These are phyloP conservation scores for Carposina sasakii DNA, from an alignment of 1,140 invertebrate species.

Conservation along the genomic window DNA sequence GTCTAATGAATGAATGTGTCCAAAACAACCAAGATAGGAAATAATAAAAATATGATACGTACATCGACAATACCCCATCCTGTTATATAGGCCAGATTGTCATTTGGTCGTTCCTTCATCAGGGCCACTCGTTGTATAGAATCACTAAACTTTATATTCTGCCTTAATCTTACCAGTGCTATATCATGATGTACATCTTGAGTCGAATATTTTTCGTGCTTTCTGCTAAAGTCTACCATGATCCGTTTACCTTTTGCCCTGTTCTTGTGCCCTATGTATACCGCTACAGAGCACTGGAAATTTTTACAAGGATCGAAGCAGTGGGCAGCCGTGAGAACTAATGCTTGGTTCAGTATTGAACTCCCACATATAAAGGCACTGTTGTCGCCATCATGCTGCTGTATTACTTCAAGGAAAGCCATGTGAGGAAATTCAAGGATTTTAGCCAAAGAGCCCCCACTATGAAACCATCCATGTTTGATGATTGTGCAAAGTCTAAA, in stretches of 20 bases:
- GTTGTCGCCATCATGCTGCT: too few relatives aligned
- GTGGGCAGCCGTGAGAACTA: conserved; percentile 4
- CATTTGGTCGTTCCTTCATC: background rate
- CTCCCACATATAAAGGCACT: conserved; percentile 1
- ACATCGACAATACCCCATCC: conserved; percentile 7
- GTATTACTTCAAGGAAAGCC: background rate
- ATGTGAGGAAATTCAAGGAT: conserved; percentile 5
- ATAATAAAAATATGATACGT: background rate
- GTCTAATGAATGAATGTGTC: too few relatives aligned
- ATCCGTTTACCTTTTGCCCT: background rate
- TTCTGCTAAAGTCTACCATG: background rate
- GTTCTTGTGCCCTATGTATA: background rate
- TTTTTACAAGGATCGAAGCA: background rate
- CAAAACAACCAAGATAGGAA: too few relatives aligned
- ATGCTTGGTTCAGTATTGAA: conserved; percentile 4
- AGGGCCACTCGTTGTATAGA: conserved; percentile 2
- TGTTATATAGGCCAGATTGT: background rate
- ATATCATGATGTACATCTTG: background rate
- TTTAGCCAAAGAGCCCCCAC: background rate
- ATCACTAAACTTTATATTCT: background rate
- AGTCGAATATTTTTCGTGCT: background rate
- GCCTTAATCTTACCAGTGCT: background rate
- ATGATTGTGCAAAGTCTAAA: too few relatives aligned
- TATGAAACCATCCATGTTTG: too few relatives aligned
- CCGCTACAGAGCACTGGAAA: background rate